phyloP scores from a whole-genome alignment of 2,113 vertebrate species.

The Cacatua alba region DNA sequence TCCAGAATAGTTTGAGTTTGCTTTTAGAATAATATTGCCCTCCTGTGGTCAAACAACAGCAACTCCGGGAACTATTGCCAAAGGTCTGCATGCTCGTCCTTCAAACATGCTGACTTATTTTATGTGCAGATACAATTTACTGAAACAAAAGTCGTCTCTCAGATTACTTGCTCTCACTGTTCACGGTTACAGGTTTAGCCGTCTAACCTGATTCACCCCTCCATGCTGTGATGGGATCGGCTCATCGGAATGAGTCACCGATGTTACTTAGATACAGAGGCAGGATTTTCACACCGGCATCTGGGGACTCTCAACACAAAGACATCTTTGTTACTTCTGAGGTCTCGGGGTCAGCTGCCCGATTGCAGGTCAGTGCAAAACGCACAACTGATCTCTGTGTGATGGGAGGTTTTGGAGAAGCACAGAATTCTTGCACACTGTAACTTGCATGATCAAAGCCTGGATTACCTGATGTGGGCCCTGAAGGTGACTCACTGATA shows the following conservation, averaged over 20 bases:
- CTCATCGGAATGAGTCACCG: not conserved
- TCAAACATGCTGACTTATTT: not conserved
- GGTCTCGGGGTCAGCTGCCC: not conserved
- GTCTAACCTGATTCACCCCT: rapidly evolving
- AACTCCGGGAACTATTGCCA: not conserved
- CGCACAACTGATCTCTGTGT: rapidly evolving
- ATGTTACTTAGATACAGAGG: not conserved
- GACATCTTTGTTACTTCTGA: rapidly evolving
- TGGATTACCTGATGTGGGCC: constrained; percentile 15
- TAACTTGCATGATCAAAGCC: constrained; percentile 20
- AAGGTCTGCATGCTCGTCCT: not conserved
- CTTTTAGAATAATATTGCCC: constrained; percentile 4
- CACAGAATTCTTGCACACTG: not conserved
- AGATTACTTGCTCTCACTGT: not conserved
- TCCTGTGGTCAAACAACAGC: constrained; percentile 32
- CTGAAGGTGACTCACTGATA: constrained; percentile 49
- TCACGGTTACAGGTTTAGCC: not conserved
- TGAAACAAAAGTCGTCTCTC: not conserved
- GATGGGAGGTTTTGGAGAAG: not conserved
- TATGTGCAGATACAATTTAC: not conserved
- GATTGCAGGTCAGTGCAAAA: not conserved
- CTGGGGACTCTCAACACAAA: not conserved
- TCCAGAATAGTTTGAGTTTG: not conserved
- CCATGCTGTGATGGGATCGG: rapidly evolving
- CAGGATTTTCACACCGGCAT: not conserved